Evolutionary conservation across 2,797 vertebrate species (phyloP).

Genomic region (Phrynocephalus guinanensis): DNA sequence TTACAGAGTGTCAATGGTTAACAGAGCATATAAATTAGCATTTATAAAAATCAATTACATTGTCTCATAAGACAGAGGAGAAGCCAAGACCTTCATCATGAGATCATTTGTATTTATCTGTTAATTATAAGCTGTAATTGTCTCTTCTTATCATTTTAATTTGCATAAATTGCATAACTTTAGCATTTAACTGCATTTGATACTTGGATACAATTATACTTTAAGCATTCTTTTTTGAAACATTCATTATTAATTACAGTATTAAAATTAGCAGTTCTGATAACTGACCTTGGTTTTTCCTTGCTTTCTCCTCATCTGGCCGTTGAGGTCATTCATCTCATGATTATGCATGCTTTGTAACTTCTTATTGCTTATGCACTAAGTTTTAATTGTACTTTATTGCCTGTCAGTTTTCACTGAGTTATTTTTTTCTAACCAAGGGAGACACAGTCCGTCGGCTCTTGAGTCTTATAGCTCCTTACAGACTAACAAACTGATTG

Average conservation of each 20-base stretch:
- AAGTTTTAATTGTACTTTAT: constrained; percentile 76
- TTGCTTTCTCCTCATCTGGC: constrained; percentile 75
- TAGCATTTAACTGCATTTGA: constrained; percentile 79
- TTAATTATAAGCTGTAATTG: constrained; percentile 85
- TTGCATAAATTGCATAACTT: constrained; percentile 84
- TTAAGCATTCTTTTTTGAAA: constrained; percentile 76
- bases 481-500: background rate
- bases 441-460: constrained; percentile 56
- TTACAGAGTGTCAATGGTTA: constrained; percentile 78
- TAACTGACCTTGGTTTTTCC: constrained; percentile 83
- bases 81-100: constrained; percentile 81
- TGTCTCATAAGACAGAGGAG: constrained; percentile 79
- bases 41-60: constrained; percentile 85
- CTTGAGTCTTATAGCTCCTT: constrained; percentile 16
- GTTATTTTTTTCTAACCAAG: constrained; percentile 60
- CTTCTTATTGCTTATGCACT: constrained; percentile 66
- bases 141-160: constrained; percentile 84
- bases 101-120: constrained; percentile 86
- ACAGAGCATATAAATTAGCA: constrained; percentile 83
- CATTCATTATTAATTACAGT: constrained; percentile 81
- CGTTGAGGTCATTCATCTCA: constrained; percentile 75
- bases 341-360: constrained; percentile 75
- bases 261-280: constrained; percentile 81
- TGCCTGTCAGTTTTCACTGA: constrained; percentile 71
- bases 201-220: constrained; percentile 80